Base-by-base conservation (phyloP, 1,140 invertebrate species). In the Heterodera carotae region DNA sequence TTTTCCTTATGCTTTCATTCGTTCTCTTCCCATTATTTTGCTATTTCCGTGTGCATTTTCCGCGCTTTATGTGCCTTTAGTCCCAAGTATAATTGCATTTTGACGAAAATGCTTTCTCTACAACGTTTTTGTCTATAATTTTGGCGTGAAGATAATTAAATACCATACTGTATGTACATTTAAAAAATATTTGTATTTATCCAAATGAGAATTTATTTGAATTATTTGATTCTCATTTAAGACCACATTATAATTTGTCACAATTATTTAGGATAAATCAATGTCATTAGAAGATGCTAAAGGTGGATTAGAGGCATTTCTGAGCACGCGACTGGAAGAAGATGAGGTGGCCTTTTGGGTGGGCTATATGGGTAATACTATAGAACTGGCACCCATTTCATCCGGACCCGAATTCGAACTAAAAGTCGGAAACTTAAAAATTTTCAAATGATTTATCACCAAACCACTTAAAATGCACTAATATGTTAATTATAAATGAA, bases 261-360 rank as follows among this genome's bases (percentile, higher is more conserved):
- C 48, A 56, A 56, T 56, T 56, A 56, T 22, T 56, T 43, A 43
- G 12, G 39, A 8, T 43, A 8, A 8, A 8, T 22, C 15, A 56
- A 56, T 56, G 48, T n/a, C 48, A 22, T 56, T 22, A 22, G 12
- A 22, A 56, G 33, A 75, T 18, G 60, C 15, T 34, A 39, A 36
- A n/a, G 59, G 60, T 34, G 39, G 70, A 31, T 76, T 84, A 34
- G 83, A 85, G 34, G 69, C 75, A 27, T 67, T 84, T 6, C 66
- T 84, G 25, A 69, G 74, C 70, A 78, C 72, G 66, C 85, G 86
- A 33, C 60, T 84, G n/a, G 84, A 86, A 34, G 85, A 86, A 56
- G 80, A 84, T 77, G 82, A 87, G 80, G 83, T 84, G 69, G 18
- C 39, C 25, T 43, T 84, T 81, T 80, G n/a, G n/a, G n/a, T n/a